A percentile compares a stretch with the other conserved stretches of the same genome.
Conservation (phyloP, 2,797 vertebrate genomes). For the Sylvia borin region DNA sequence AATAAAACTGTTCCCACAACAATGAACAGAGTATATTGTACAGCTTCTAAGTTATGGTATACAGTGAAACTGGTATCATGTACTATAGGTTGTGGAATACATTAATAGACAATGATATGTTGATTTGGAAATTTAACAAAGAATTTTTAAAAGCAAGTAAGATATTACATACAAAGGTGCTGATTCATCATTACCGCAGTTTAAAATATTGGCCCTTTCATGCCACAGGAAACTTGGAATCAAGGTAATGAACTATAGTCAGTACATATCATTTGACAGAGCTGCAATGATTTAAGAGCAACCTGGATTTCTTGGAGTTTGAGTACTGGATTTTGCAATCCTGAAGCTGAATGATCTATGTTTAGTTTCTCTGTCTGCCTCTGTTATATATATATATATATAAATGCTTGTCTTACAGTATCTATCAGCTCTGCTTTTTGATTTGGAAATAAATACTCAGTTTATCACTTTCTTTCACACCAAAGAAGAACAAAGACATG, state of each 20-base stretch:
- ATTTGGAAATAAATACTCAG: neutral
- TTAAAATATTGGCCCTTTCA: neutral
- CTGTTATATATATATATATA: neutral
- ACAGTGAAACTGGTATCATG: neutral
- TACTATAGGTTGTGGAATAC: neutral
- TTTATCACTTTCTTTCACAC: neutral
- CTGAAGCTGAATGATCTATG: neutral
- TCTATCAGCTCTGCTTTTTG: neutral
- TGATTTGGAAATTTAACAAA: neutral
- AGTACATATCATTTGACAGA: neutral
- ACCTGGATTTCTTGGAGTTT: neutral
- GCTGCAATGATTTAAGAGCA: neutral
- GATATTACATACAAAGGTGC: neutral
- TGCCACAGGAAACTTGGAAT: neutral
- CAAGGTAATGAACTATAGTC: neutral
- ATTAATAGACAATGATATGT: neutral
- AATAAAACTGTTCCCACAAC: conserved; percentile 23
- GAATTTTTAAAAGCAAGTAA: neutral
- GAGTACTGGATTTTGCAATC: neutral
- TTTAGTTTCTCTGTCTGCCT: neutral
- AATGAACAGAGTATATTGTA: conserved; percentile 8
- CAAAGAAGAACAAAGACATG: neutral
- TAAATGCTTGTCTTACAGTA: neutral
- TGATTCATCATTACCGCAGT: neutral
- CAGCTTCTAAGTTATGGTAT: conserved; percentile 2